Evolutionary conservation across 2,888 invertebrate genomes (phyloP).

Genomic region (Ctenicera cuprea): DNA sequence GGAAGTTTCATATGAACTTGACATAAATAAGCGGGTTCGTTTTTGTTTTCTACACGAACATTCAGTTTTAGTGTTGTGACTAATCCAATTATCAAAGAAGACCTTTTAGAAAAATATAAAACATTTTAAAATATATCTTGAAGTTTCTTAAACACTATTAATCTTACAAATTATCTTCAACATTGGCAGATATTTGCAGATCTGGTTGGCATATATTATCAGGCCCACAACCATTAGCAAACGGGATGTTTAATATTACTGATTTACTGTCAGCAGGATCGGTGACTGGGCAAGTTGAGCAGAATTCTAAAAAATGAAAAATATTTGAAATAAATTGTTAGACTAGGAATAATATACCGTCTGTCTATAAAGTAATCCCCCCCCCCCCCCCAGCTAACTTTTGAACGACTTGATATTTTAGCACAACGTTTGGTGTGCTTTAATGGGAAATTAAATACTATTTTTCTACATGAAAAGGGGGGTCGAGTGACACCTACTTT

Average conservation of each 20-base stretch:
- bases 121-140: background rate
- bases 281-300: slow-evolving; percentile 56
- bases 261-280: slow-evolving; percentile 52
- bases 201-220: slow-evolving; percentile 75
- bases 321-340: too few relatives aligned
- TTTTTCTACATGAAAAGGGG: too few relatives aligned
- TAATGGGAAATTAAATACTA: too few relatives aligned
- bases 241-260: slow-evolving; percentile 59
- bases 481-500: too few relatives aligned
- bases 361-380: too few relatives aligned
- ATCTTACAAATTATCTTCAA: slow-evolving; percentile 61
- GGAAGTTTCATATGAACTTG: slow-evolving; percentile 61
- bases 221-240: slow-evolving; percentile 74
- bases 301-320: slow-evolving; percentile 46
- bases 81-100: slow-evolving; percentile 64
- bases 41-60: slow-evolving; percentile 64
- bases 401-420: too few relatives aligned
- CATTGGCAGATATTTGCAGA: slow-evolving; percentile 70
- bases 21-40: slow-evolving; percentile 68
- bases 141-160: background rate
- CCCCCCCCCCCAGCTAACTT: too few relatives aligned
- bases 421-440: too few relatives aligned
- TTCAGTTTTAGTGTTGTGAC: slow-evolving; percentile 59
- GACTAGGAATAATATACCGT: too few relatives aligned
- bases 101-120: slow-evolving; percentile 49